Percentiles rank a stretch among this genome's conserved stretches.
phyloP scores from a whole-genome alignment of 2,888 invertebrate genomes.

The Sinelater perroti region DNA sequence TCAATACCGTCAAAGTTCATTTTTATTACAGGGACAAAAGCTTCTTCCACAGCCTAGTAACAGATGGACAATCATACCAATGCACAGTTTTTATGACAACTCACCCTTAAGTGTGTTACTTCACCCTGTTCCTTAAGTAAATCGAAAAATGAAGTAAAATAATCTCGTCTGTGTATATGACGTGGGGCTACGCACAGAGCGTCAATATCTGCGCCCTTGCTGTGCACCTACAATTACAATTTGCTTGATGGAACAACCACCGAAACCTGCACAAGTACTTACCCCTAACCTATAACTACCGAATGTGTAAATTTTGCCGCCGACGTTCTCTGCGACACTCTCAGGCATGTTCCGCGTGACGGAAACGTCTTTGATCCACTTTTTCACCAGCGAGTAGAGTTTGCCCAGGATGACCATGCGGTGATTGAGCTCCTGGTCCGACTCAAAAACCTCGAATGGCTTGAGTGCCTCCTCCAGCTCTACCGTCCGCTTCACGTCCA shows the following conservation, averaged over 20 bases:
- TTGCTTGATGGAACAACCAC: slow-evolving; percentile 19
- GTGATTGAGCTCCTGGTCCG: slow-evolving; percentile 88
- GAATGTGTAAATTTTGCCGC: slow-evolving; percentile 99
- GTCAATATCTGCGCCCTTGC: slow-evolving; percentile 98
- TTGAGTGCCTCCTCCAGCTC: slow-evolving; percentile 81
- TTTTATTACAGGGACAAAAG: slow-evolving; percentile 98
- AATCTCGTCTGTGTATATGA: slow-evolving; percentile 92
- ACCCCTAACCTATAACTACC: slow-evolving; percentile 95
- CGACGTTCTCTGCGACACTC: slow-evolving; percentile 87
- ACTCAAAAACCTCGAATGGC: slow-evolving; percentile 90
- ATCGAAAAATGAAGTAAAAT: slow-evolving; percentile 95
- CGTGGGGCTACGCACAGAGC: slow-evolving; percentile 97
- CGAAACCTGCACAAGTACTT: slow-evolving; percentile 40
- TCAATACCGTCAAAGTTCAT: slow-evolving; percentile 99
- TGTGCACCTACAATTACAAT: slow-evolving; percentile 78
- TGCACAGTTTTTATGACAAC: slow-evolving; percentile 3
- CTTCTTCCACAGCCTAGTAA: slow-evolving; percentile 90
- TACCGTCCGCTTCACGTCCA: slow-evolving; percentile 77
- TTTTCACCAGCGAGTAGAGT: slow-evolving; percentile 88
- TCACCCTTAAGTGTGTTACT: slow-evolving; percentile 82
- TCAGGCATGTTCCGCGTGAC: slow-evolving; percentile 91
- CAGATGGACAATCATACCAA: too few species aligned
- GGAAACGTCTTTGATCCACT: slow-evolving; percentile 94
- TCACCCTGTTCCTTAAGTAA: slow-evolving; percentile 86
- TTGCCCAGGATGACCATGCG: slow-evolving; percentile 86